Evolutionary conservation across 1,140 invertebrate species (phyloP).

Genomic region (Panagrolaimus sp.): DNA sequence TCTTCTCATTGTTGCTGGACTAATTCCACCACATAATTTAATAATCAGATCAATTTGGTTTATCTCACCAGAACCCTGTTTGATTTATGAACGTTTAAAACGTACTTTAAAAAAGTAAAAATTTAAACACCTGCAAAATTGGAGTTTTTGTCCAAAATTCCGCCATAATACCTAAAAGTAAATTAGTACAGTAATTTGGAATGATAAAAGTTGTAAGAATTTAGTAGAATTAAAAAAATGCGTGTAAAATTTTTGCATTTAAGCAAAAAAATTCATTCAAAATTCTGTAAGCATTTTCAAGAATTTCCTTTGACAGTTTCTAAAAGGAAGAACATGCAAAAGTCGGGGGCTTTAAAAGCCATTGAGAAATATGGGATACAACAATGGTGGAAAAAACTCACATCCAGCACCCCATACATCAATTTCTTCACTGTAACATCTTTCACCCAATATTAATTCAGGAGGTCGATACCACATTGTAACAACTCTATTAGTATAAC

Average conservation of each 20-base stretch:
- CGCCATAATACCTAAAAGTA: slow-evolving; percentile 76
- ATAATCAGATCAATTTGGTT: slow-evolving; percentile 90
- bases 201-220: no score
- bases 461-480: slow-evolving; percentile 96
- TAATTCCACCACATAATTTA: slow-evolving; percentile 91
- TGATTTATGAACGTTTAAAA: neutral
- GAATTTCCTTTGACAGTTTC: no score
- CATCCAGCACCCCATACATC: slow-evolving; percentile 98
- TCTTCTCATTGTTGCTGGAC: slow-evolving; percentile 81
- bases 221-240: no score
- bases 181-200: no score
- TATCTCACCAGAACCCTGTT: slow-evolving; percentile 69
- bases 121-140: slow-evolving; percentile 67
- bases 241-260: no score
- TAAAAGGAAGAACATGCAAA: no score
- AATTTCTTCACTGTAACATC: slow-evolving; percentile 90
- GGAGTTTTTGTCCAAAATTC: slow-evolving; percentile 93
- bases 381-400: no score
- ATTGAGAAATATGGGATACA: no score
- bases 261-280: no score
- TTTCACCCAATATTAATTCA: slow-evolving; percentile 78
- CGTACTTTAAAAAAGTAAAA: neutral
- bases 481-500: slow-evolving; percentile 93
- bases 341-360: no score
- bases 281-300: no score